Conservation (phyloP, 2,888 invertebrate genomes). For the Sarcophaga subvicina region DNA sequence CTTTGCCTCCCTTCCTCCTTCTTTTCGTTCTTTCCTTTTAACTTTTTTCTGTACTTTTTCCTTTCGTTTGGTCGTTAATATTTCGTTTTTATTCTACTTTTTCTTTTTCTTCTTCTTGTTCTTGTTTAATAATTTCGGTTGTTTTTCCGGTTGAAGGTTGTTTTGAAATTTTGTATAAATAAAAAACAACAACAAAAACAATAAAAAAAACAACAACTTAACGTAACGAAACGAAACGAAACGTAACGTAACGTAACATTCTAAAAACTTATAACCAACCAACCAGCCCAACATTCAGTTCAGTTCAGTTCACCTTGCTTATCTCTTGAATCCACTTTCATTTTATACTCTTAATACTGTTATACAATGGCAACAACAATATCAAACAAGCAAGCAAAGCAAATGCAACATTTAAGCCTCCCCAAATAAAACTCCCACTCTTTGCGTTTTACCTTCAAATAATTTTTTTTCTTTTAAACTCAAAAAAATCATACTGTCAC, state of each 20-base stretch:
- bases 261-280: constrained; percentile 10
- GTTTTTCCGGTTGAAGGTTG: constrained; percentile 61
- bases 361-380: background rate
- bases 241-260: background rate
- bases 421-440: constrained; percentile 58
- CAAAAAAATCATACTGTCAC: constrained; percentile 17
- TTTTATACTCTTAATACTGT: background rate
- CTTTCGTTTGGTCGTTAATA: constrained; percentile 5
- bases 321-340: constrained; percentile 57
- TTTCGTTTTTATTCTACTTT: background rate
- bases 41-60: background rate
- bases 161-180: background rate
- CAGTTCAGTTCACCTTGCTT: constrained; percentile 56
- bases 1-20: background rate
- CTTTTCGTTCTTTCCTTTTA: background rate
- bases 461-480: constrained; percentile 32
- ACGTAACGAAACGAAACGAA: too few relatives aligned
- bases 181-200: background rate
- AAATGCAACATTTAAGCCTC: constrained; percentile 36
- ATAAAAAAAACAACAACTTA: too few relatives aligned
- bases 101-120: constrained; percentile 20
- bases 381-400: background rate
- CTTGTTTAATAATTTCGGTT: constrained; percentile 16
- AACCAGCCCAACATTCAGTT: constrained; percentile 33
- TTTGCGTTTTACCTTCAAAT: constrained; percentile 46